Evolutionary conservation across 2,797 vertebrate genomes (phyloP).

Genomic region (Pipistrellus pipistrellus): DNA sequence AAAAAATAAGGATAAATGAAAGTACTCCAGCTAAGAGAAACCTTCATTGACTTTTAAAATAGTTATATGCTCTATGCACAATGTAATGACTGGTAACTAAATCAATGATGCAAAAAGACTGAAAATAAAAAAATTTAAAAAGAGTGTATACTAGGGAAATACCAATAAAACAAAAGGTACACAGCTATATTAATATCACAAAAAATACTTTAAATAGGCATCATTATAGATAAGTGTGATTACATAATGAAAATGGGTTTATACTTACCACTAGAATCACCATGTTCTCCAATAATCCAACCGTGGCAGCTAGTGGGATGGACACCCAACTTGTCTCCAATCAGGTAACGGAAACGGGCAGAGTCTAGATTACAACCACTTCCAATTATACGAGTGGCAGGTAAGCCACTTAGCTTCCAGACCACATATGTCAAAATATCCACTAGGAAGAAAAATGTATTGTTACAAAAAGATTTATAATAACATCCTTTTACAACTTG

Average conservation of each 20-base stretch:
- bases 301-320: conserved; percentile 96
- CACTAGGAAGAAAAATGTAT: conserved; percentile 88
- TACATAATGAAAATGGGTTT: background rate
- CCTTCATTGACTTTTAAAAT: background rate
- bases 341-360: conserved; percentile 96
- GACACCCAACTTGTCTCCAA: conserved; percentile 95
- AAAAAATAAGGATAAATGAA: conserved; percentile 21
- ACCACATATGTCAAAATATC: conserved; percentile 98
- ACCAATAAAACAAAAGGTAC: background rate
- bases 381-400: conserved; percentile 95
- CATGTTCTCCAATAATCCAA: conserved; percentile 98
- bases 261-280: conserved; percentile 96
- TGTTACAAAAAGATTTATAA: conserved; percentile 56
- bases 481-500: conserved; percentile 16
- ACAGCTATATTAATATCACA: background rate
- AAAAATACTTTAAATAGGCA: background rate
- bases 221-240: background rate
- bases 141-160: background rate
- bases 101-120: background rate
- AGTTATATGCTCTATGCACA: background rate
- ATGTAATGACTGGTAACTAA: conserved; percentile 1
- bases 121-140: conserved; percentile 45
- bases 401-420: conserved; percentile 98
- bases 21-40: conserved; percentile 14
- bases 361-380: conserved; percentile 98